Conservation (phyloP, 2,888 invertebrate species). For the Sinohyriopsis cumingii region DNA sequence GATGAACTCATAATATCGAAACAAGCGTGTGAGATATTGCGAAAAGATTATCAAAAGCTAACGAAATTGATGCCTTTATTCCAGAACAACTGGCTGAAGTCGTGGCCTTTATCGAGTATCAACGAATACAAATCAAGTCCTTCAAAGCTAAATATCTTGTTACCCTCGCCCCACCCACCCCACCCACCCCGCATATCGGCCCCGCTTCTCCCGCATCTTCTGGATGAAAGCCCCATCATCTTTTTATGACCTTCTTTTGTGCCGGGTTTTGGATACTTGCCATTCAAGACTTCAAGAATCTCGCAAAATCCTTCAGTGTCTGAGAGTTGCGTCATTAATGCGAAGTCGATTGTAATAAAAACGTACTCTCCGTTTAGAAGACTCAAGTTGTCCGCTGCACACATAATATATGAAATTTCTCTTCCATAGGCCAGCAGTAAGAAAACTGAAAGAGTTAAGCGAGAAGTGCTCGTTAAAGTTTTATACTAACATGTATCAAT, state of each 20-base stretch:
- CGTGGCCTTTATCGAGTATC: no score
- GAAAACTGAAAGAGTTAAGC: constrained; percentile 42
- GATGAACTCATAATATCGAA: no score
- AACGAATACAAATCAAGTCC: no score
- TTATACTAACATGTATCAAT: neutral
- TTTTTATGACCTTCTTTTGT: neutral
- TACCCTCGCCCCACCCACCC: no score
- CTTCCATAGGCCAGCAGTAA: constrained; percentile 52
- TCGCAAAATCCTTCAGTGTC: constrained; percentile 6
- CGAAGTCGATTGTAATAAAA: constrained; percentile 56
- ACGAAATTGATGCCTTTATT: no score
- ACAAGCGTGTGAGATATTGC: no score
- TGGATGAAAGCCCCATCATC: no score
- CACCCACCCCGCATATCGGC: no score
- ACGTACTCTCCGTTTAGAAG: constrained; percentile 52
- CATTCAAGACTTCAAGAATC: constrained; percentile 14
- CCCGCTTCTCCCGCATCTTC: no score
- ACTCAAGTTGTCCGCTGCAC: constrained; percentile 42
- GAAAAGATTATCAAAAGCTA: no score
- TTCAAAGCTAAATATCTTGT: no score
- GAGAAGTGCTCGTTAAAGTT: neutral
- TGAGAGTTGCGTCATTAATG: constrained; percentile 17
- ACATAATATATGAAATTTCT: constrained; percentile 51
- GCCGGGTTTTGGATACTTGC: constrained; percentile 5
- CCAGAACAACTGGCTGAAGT: no score